These are phyloP conservation scores for Orchesella flavescens DNA, from an alignment of 2,888 invertebrate genomes.

Conservation along the genomic window DNA sequence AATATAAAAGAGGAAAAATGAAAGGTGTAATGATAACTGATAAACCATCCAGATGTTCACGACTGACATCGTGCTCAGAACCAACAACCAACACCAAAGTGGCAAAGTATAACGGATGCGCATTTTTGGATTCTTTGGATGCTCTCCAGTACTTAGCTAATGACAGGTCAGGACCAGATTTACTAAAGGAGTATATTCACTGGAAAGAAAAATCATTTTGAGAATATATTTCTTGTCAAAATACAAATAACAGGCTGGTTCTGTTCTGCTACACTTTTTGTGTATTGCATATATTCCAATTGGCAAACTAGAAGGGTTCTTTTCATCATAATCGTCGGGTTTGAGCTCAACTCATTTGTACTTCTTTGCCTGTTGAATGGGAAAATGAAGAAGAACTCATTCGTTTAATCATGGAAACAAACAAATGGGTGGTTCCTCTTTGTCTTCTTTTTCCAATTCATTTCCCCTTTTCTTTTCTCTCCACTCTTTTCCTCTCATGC, in stretches of 20 bases:
- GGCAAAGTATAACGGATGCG: too few relatives aligned
- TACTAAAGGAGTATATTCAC: background rate
- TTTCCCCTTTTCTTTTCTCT: conserved; percentile 43
- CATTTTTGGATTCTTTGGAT: too few relatives aligned
- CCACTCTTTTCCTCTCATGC: background rate
- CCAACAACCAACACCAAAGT: too few relatives aligned
- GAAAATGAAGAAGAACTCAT: conserved; percentile 14
- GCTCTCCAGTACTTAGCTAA: too few relatives aligned
- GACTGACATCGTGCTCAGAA: too few relatives aligned
- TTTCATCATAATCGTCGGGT: too few relatives aligned
- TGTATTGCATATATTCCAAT: background rate
- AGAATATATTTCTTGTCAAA: background rate
- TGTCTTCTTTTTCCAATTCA: conserved; percentile 59
- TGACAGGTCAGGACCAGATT: too few relatives aligned
- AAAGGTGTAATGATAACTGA: too few relatives aligned
- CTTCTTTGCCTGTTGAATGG: background rate
- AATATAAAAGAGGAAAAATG: too few relatives aligned
- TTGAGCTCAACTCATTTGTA: background rate
- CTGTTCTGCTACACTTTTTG: too few relatives aligned
- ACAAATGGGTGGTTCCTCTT: conserved; percentile 58
- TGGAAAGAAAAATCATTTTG: background rate
- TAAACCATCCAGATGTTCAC: too few relatives aligned
- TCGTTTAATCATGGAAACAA: conserved; percentile 59
- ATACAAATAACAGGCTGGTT: background rate
- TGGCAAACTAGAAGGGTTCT: background rate